Evolutionary conservation across 2,888 invertebrate species (phyloP).

Genomic region (Thyatira batis): DNA sequence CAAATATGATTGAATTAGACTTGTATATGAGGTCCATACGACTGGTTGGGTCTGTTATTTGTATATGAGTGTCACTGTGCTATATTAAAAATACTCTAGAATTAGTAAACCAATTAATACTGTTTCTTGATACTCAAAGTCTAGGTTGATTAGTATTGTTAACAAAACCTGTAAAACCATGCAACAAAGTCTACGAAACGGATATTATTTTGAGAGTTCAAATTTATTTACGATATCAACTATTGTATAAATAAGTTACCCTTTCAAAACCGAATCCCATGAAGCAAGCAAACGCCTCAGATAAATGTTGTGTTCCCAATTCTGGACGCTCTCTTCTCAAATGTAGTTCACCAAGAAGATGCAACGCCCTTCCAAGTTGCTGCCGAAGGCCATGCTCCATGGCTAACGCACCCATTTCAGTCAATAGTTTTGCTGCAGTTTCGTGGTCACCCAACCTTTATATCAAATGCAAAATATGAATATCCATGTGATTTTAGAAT

Average conservation of each 20-base stretch:
- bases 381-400: constrained; percentile 60
- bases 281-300: constrained; percentile 71
- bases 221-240: no score
- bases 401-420: constrained; percentile 71
- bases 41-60: constrained; percentile 4
- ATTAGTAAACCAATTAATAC: background rate
- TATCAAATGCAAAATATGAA: background rate
- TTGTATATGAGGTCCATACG: constrained; percentile 44
- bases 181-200: no score
- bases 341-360: constrained; percentile 70
- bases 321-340: constrained; percentile 66
- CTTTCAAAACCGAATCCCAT: constrained; percentile 59
- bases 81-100: no score
- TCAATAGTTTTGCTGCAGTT: constrained; percentile 58
- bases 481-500: background rate
- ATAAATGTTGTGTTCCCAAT: constrained; percentile 68
- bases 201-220: no score
- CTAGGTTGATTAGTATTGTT: no score
- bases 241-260: constrained; percentile 23
- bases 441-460: constrained; percentile 64
- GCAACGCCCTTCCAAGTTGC: constrained; percentile 67
- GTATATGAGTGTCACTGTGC: constrained; percentile 10
- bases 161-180: no score
- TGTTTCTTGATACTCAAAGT: no score
- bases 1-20: constrained; percentile 35